Percentiles rank a stretch among this genome's conserved stretches.
These are phyloP conservation scores for Trileptium ribeirensis DNA, from an alignment of 2,888 invertebrate genomes.

Conservation along the genomic window DNA sequence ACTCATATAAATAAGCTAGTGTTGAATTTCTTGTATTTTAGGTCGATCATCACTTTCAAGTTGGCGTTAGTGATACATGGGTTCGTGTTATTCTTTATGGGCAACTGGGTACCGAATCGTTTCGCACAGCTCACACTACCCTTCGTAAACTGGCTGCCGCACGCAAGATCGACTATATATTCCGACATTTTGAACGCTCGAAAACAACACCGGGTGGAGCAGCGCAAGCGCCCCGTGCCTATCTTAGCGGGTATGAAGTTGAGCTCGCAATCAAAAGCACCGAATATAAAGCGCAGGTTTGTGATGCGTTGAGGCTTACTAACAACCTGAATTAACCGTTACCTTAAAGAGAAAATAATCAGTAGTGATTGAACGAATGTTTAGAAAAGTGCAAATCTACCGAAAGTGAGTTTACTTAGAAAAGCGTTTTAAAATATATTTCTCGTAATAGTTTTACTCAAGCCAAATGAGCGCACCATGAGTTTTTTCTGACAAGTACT, in stretches of 20 bases:
- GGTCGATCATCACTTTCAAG: slow-evolving; percentile 71
- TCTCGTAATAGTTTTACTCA: too few relatives aligned
- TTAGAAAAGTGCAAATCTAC: too few relatives aligned
- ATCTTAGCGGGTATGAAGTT: slow-evolving; percentile 92
- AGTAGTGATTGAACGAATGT: too few relatives aligned
- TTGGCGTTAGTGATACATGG: slow-evolving; percentile 61
- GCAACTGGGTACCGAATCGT: slow-evolving; percentile 70
- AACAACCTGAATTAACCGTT: too few relatives aligned
- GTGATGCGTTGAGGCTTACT: too few relatives aligned
- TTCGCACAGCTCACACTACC: slow-evolving; percentile 66
- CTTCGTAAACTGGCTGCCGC: slow-evolving; percentile 64
- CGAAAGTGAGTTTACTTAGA: too few relatives aligned
- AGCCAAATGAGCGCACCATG: too few relatives aligned
- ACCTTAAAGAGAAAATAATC: too few relatives aligned
- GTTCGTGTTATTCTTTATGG: slow-evolving; percentile 68
- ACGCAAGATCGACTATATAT: slow-evolving; percentile 72
- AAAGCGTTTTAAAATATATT: too few relatives aligned
- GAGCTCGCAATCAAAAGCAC: slow-evolving; percentile 97
- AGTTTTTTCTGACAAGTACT: too few relatives aligned
- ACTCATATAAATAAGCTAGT: too few relatives aligned
- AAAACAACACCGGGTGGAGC: slow-evolving; percentile 29
- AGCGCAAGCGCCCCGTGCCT: slow-evolving; percentile 56
- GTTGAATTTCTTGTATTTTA: neutral
- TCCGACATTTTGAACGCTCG: slow-evolving; percentile 77
- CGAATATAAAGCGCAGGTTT: slow-evolving; percentile 70